Percentiles rank a stretch among this genome's conserved stretches.
These are phyloP conservation scores for Rhinoderma darwinii DNA, from an alignment of 2,113 vertebrate genomes.

Conservation along the genomic window DNA sequence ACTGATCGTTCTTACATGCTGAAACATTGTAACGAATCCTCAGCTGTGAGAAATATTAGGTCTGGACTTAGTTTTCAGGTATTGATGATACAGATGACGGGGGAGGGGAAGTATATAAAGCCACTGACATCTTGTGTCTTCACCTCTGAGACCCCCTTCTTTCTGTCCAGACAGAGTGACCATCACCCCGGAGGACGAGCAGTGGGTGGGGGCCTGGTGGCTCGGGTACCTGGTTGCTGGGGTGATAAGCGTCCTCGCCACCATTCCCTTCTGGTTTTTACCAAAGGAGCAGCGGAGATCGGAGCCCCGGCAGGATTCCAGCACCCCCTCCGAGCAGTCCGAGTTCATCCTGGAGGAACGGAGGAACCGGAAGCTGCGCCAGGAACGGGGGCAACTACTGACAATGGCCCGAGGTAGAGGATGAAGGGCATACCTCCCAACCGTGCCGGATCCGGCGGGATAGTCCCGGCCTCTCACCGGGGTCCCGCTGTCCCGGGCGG, in stretches of 20 bases:
- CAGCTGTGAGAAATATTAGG: too few species aligned
- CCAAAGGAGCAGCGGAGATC: constrained; percentile 80
- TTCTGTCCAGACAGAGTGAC: constrained; percentile 75
- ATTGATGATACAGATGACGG: too few species aligned
- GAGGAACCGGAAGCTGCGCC: constrained; percentile 66
- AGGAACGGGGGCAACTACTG: constrained; percentile 74
- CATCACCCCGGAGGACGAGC: constrained; percentile 82
- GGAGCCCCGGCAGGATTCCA: constrained; percentile 70
- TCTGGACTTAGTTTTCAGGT: too few species aligned
- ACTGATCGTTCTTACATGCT: too few species aligned
- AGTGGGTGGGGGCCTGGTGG: constrained; percentile 98
- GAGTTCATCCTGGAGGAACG: constrained; percentile 80
- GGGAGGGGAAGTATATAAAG: too few species aligned
- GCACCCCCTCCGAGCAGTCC: constrained; percentile 78
- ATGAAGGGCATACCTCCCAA: too few species aligned
- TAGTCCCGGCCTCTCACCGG: too few species aligned
- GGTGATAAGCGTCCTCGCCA: constrained; percentile 77
- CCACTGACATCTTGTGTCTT: not conserved
- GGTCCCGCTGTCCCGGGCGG: too few species aligned
- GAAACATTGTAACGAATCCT: too few species aligned
- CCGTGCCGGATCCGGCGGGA: too few species aligned
- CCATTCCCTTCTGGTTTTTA: constrained; percentile 92
- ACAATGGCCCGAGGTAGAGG: constrained; percentile 83
- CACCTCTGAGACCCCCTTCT: not conserved
- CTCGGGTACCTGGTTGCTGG: constrained; percentile 92